Percentiles rank a stretch among this genome's conserved stretches.
Conservation (phyloP, 35 echinoderm and acorn worm species). For the Nesometra sesokonis region DNA sequence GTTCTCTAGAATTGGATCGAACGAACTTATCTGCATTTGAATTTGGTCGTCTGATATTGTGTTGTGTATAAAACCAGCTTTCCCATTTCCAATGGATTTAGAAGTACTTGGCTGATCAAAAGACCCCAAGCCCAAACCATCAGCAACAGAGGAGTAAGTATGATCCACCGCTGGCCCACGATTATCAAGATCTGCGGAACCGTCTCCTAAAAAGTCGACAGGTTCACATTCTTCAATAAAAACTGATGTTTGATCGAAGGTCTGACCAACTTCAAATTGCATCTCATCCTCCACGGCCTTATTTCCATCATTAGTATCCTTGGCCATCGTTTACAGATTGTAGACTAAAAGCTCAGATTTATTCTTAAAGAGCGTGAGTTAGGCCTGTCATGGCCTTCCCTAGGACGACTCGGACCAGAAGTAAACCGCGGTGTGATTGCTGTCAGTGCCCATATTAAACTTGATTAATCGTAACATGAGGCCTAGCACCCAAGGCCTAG, state of each 20-base stretch:
- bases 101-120: neutral
- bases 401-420: too few species aligned
- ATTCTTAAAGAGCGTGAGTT: too few species aligned
- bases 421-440: too few species aligned
- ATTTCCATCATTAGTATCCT: neutral
- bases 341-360: too few species aligned
- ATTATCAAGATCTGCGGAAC: neutral
- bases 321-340: too few species aligned
- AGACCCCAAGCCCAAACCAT: neutral
- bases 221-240: conserved; percentile 40
- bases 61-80: conserved; percentile 82
- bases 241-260: conserved; percentile 64
- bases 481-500: too few species aligned
- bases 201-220: neutral
- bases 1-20: conserved; percentile 65
- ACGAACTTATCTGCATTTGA: conserved; percentile 90
- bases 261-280: neutral
- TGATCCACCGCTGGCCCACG: neutral
- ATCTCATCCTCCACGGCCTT: neutral
- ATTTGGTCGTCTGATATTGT: conserved; percentile 90
- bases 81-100: neutral
- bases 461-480: too few species aligned
- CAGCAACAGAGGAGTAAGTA: neutral
- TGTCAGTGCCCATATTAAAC: too few species aligned
- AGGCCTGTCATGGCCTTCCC: too few species aligned